These are phyloP conservation scores for Metalampra italica DNA, from an alignment of 2,888 invertebrate genomes.

Conservation along the genomic window DNA sequence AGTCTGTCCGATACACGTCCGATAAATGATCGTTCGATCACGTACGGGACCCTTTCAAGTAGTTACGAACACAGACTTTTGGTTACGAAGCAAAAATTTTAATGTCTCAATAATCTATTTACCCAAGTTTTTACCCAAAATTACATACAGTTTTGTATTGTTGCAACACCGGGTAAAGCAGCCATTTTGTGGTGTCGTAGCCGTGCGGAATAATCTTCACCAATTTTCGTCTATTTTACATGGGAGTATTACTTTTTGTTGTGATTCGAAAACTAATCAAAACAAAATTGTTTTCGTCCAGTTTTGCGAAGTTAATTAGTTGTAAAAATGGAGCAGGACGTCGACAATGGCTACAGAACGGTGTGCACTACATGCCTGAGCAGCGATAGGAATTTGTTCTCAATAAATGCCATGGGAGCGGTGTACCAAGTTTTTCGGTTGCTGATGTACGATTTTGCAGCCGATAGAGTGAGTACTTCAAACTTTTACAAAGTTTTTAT, in stretches of 20 bases:
- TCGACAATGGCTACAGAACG: constrained; percentile 47
- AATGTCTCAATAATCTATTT: no score
- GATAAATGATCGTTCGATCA: no score
- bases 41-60: no score
- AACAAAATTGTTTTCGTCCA: constrained; percentile 24
- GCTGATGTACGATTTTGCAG: constrained; percentile 64
- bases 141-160: background rate
- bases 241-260: constrained; percentile 77
- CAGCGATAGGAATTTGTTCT: constrained; percentile 53
- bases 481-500: no score
- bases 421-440: constrained; percentile 57
- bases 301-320: constrained; percentile 17
- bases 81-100: no score
- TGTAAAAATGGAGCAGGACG: constrained; percentile 65
- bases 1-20: no score
- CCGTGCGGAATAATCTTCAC: constrained; percentile 51
- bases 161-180: constrained; percentile 62
- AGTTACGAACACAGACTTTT: no score
- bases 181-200: constrained; percentile 77
- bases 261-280: constrained; percentile 55
- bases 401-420: constrained; percentile 42
- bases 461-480: constrained; percentile 50
- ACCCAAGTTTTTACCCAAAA: background rate
- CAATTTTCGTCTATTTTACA: constrained; percentile 75
- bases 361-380: constrained; percentile 64